phyloP scores from a whole-genome alignment of 2,888 invertebrate species.

The Ophion ellenae region DNA sequence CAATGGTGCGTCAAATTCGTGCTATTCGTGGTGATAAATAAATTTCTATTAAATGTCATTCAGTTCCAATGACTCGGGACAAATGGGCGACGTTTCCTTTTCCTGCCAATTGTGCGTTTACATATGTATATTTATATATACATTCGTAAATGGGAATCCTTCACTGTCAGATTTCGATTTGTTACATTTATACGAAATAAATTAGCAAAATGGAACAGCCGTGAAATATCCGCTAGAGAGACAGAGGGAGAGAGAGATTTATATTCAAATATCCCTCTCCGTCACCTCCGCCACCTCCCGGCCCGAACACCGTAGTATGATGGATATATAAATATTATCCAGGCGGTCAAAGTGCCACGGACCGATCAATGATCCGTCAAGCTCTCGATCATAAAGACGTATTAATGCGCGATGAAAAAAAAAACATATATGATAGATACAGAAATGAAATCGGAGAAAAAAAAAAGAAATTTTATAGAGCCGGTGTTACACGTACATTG shows the following conservation, averaged over 20 bases:
- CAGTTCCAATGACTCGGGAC: background rate
- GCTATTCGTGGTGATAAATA: too few species aligned
- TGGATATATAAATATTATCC: slow-evolving; percentile 66
- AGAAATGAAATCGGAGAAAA: background rate
- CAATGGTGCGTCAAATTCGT: too few species aligned
- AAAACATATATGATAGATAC: background rate
- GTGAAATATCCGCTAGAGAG: slow-evolving; percentile 26
- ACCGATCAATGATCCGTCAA: slow-evolving; percentile 64
- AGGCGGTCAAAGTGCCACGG: slow-evolving; percentile 57
- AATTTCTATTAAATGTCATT: slow-evolving; percentile 7
- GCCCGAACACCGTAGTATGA: slow-evolving; percentile 51
- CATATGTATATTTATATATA: too few species aligned
- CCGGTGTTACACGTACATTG: slow-evolving; percentile 6
- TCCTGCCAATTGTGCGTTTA: background rate
- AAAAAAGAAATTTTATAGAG: slow-evolving; percentile 5
- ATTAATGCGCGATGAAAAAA: slow-evolving; percentile 60
- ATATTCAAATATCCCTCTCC: background rate
- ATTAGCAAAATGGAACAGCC: slow-evolving; percentile 13
- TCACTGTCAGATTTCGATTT: slow-evolving; percentile 25
- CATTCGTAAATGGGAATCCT: slow-evolving; percentile 9
- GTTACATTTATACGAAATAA: slow-evolving; percentile 19
- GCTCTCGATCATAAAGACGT: slow-evolving; percentile 64
- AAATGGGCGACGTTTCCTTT: background rate
- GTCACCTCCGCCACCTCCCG: slow-evolving; percentile 43
- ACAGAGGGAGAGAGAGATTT: too few species aligned